Conservation (phyloP, 2,888 invertebrate genomes). For the Mechanitis messenoides region DNA sequence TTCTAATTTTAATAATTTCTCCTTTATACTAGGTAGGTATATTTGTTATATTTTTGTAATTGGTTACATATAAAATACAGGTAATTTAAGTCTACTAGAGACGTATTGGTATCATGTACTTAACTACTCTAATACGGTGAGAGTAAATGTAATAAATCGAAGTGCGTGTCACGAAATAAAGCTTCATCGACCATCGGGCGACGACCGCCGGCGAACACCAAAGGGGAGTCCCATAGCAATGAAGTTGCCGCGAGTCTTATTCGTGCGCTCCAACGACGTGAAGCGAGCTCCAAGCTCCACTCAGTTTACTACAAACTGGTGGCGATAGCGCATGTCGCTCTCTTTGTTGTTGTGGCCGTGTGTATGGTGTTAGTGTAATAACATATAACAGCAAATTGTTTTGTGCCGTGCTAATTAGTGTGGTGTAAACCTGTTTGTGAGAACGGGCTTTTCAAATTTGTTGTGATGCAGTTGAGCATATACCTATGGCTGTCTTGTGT, state of each 20-base stretch:
- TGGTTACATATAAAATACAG: too few relatives aligned
- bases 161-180: conserved; percentile 65
- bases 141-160: conserved; percentile 53
- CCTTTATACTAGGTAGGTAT: too few relatives aligned
- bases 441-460: conserved; percentile 61
- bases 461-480: conserved; percentile 88
- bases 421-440: conserved; percentile 62
- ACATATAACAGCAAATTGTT: conserved; percentile 67
- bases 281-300: conserved; percentile 61
- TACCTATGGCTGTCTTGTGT: conserved; percentile 83
- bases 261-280: conserved; percentile 49
- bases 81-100: too few relatives aligned
- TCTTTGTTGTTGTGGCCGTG: conserved; percentile 58
- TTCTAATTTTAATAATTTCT: too few relatives aligned
- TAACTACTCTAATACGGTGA: conserved; percentile 28
- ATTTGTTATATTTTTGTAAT: too few relatives aligned
- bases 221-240: conserved; percentile 45
- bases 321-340: conserved; percentile 60
- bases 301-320: conserved; percentile 68
- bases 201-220: conserved; percentile 47
- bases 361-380: conserved; percentile 71
- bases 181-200: conserved; percentile 66
- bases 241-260: conserved; percentile 53
- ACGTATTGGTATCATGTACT: background rate
- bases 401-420: conserved; percentile 65